Evolutionary conservation across 2,797 vertebrate species (phyloP).

Genomic region (Sciaenops ocellatus): DNA sequence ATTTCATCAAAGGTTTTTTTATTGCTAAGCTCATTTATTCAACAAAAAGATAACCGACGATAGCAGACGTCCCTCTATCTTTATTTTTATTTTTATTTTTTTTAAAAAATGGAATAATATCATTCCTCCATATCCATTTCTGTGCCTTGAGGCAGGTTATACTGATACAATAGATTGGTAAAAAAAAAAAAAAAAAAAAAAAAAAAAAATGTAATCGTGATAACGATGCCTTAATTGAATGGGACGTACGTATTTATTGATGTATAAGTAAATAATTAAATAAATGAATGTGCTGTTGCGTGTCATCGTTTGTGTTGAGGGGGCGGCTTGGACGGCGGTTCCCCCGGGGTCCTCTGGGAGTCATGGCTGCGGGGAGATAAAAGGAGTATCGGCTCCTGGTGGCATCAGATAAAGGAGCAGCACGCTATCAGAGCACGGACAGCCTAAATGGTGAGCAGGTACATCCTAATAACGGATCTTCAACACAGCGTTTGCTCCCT

Average conservation of each 20-base stretch:
- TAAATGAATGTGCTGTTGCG: slow-evolving; percentile 20
- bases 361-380: slow-evolving; percentile 78
- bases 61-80: slow-evolving; percentile 22
- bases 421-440: slow-evolving; percentile 72
- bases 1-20: slow-evolving; percentile 41
- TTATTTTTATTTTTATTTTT: slow-evolving; percentile 9
- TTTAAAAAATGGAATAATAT: background rate
- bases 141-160: slow-evolving; percentile 37
- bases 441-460: slow-evolving; percentile 58
- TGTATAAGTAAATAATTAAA: slow-evolving; percentile 34
- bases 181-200: no score
- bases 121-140: slow-evolving; percentile 50
- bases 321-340: slow-evolving; percentile 48
- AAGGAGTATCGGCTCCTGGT: slow-evolving; percentile 70
- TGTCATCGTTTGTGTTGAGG: slow-evolving; percentile 34
- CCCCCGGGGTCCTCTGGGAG: slow-evolving; percentile 63
- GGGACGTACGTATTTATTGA: slow-evolving; percentile 37
- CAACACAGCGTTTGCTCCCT: background rate
- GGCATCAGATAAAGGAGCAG: slow-evolving; percentile 77
- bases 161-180: slow-evolving; percentile 26
- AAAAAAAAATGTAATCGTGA: slow-evolving; percentile 48
- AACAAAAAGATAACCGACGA: slow-evolving; percentile 57
- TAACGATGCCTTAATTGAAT: slow-evolving; percentile 58
- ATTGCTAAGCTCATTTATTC: slow-evolving; percentile 55
- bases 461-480: slow-evolving; percentile 70